phyloP scores from a whole-genome alignment of 2,888 invertebrate genomes.

The Gymnosoma rotundatum region DNA sequence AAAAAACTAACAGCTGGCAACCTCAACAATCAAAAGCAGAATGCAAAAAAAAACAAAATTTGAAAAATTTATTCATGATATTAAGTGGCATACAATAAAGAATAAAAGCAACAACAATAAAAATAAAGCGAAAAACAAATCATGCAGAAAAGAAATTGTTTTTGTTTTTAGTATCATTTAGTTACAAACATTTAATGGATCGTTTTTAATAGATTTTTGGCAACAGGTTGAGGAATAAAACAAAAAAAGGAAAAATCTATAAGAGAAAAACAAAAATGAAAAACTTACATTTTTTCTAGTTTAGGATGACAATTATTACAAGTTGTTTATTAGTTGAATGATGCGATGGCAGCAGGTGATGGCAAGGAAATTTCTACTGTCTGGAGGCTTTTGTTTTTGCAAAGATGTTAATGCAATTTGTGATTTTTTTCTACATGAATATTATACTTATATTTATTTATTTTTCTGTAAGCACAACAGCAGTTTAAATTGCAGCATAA shows the following conservation, averaged over 20 bases:
- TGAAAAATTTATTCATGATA: neutral
- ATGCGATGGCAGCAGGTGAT: slow-evolving; percentile 37
- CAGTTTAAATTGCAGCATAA: slow-evolving; percentile 17
- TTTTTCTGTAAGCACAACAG: neutral
- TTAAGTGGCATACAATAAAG: slow-evolving; percentile 23
- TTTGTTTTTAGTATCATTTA: slow-evolving; percentile 25
- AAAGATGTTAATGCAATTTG: neutral
- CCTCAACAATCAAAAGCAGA: too few relatives aligned
- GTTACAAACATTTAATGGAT: slow-evolving; percentile 52
- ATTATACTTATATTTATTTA: neutral
- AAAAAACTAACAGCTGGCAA: too few relatives aligned
- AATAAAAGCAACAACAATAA: slow-evolving; percentile 8
- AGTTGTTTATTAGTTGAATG: slow-evolving; percentile 60
- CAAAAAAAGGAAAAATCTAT: slow-evolving; percentile 29
- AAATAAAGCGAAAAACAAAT: slow-evolving; percentile 47
- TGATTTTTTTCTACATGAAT: neutral
- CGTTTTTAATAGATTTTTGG: slow-evolving; percentile 62
- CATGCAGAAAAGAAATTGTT: slow-evolving; percentile 51
- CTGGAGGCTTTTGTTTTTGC: slow-evolving; percentile 6
- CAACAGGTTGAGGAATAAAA: slow-evolving; percentile 64
- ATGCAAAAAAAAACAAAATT: neutral
- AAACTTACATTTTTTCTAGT: slow-evolving; percentile 68
- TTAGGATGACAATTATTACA: slow-evolving; percentile 60
- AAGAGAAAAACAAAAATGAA: slow-evolving; percentile 30
- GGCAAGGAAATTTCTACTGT: slow-evolving; percentile 35